phyloP scores from a whole-genome alignment of 2,113 vertebrate genomes.

The Naja naja region DNA sequence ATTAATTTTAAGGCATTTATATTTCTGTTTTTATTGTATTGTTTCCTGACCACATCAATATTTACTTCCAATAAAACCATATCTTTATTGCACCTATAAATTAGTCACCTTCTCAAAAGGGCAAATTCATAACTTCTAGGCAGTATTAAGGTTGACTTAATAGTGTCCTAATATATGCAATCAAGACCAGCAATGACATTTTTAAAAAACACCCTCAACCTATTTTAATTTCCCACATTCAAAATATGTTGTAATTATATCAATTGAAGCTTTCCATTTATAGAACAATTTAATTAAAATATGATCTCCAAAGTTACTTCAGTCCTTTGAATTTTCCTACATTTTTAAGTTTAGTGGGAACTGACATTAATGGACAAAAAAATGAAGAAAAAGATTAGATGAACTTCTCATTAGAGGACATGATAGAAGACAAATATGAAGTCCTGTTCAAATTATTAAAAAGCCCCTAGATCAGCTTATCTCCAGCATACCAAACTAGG shows the following conservation, averaged over 20 bases:
- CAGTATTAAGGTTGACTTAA: neutral
- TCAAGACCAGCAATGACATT: neutral
- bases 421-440: neutral
- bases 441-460: neutral
- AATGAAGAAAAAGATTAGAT: neutral
- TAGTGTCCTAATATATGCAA: neutral
- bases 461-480: neutral
- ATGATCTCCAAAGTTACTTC: neutral
- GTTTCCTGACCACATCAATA: slow-evolving; percentile 17
- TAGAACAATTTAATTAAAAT: neutral
- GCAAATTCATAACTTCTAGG: neutral
- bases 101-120: neutral
- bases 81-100: neutral
- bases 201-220: slow-evolving; percentile 1
- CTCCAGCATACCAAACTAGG: neutral
- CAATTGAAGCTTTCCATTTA: neutral
- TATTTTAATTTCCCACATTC: slow-evolving; percentile 11
- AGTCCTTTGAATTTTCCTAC: neutral
- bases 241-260: neutral
- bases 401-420: neutral
- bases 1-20: too few species aligned
- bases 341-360: neutral
- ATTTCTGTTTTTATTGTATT: neutral
- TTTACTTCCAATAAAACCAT: neutral
- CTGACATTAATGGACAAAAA: neutral